Evolutionary conservation across 2,113 vertebrate genomes (phyloP).

Genomic region (Morphnarchus princeps): DNA sequence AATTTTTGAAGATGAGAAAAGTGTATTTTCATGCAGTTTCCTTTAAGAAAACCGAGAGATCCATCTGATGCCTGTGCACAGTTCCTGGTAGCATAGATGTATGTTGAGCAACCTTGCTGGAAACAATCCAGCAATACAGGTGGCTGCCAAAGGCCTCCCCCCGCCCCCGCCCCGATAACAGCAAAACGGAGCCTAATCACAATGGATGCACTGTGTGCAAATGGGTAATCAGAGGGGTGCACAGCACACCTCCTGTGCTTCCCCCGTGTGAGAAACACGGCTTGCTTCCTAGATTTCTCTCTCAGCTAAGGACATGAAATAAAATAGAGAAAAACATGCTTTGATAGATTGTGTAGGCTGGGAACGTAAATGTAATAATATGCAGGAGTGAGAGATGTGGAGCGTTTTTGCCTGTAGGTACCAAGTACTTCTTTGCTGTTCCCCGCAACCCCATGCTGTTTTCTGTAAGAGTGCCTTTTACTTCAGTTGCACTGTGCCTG

Average conservation of each 20-base stretch:
- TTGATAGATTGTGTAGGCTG: background rate
- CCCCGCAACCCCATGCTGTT: background rate
- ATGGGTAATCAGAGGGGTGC: background rate
- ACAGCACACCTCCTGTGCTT: background rate
- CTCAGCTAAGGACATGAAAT: background rate
- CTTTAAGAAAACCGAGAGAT: background rate
- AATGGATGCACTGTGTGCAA: background rate
- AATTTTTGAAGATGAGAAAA: background rate
- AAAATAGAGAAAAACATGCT: background rate
- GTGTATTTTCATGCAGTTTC: background rate
- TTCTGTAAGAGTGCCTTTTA: background rate
- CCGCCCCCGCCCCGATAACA: accelerated
- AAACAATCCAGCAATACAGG: background rate
- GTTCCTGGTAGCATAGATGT: background rate
- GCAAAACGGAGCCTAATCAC: background rate
- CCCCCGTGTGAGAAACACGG: accelerated
- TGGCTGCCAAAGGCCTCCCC: background rate
- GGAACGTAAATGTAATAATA: background rate
- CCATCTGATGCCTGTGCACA: background rate
- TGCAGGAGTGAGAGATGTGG: background rate
- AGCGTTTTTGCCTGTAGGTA: background rate
- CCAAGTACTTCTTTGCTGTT: background rate
- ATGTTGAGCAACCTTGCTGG: background rate
- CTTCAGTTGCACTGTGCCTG: background rate
- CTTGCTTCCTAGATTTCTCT: background rate